phyloP scores from a whole-genome alignment of 2,797 vertebrate genomes.

The Etheostoma nigrum region DNA sequence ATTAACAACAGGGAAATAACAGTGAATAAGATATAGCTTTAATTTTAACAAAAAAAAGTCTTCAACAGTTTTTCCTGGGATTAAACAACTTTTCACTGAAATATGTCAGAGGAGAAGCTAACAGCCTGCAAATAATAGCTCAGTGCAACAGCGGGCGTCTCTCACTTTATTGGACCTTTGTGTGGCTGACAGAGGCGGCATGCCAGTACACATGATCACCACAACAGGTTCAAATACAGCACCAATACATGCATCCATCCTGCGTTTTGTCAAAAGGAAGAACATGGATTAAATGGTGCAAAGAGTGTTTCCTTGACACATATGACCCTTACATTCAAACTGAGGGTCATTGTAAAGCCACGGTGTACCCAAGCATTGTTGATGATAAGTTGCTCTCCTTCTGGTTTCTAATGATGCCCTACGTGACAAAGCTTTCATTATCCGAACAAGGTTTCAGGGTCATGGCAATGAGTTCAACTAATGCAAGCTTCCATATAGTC shows the following conservation, averaged over 20 bases:
- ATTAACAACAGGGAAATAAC: too few relatives aligned
- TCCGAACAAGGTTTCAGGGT: conserved; percentile 16
- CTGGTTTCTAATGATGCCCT: conserved; percentile 20
- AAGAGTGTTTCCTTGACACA: conserved; percentile 20
- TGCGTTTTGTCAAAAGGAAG: neutral
- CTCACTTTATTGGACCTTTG: neutral
- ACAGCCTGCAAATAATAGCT: conserved; percentile 21
- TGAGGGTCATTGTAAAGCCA: conserved; percentile 13
- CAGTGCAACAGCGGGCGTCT: conserved; percentile 1
- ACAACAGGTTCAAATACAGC: neutral
- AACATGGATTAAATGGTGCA: neutral
- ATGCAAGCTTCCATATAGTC: neutral
- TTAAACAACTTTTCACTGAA: conserved; percentile 29
- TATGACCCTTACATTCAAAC: neutral
- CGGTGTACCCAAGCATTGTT: conserved; percentile 2
- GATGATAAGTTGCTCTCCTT: conserved; percentile 14
- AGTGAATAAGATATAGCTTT: too few relatives aligned
- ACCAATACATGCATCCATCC: neutral
- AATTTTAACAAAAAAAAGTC: conserved; percentile 5
- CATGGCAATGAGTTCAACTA: conserved; percentile 23
- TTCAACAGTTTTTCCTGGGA: conserved; percentile 22
- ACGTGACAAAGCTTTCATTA: conserved; percentile 15
- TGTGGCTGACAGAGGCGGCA: neutral
- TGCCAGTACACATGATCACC: neutral
- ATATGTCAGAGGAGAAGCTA: conserved; percentile 18